phyloP scores from a whole-genome alignment of 2,888 invertebrate genomes.

The Volucella bombylans region DNA sequence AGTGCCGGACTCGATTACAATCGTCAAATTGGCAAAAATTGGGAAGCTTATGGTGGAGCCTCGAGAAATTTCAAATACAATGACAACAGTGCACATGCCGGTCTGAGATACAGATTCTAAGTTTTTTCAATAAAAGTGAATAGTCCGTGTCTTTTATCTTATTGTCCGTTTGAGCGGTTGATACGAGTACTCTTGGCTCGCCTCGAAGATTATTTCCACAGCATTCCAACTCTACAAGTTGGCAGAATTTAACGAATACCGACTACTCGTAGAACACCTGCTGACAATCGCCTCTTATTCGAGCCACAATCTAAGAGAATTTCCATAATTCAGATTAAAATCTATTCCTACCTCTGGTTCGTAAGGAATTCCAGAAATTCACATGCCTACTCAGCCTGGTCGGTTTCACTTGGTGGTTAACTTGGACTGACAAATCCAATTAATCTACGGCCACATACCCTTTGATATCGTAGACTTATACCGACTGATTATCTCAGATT shows the following conservation, averaged over 20 bases:
- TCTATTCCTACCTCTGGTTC: slow-evolving; percentile 37
- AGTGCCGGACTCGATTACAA: slow-evolving; percentile 36
- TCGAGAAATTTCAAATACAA: slow-evolving; percentile 50
- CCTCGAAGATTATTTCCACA: no score
- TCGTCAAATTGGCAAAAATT: slow-evolving; percentile 20
- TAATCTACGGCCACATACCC: slow-evolving; percentile 34
- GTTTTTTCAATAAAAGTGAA: no score
- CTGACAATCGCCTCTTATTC: slow-evolving; percentile 33
- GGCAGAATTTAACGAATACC: no score
- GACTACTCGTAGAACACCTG: neutral
- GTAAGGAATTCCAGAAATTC: slow-evolving; percentile 52
- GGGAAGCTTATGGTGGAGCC: slow-evolving; percentile 41
- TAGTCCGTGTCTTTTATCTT: no score
- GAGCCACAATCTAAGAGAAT: slow-evolving; percentile 41
- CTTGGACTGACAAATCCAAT: slow-evolving; percentile 46
- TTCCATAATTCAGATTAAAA: slow-evolving; percentile 62
- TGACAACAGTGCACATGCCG: slow-evolving; percentile 53
- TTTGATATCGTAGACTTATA: slow-evolving; percentile 26
- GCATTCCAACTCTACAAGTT: no score
- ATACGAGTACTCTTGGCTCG: no score
- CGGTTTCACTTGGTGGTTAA: neutral
- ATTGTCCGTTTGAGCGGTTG: no score
- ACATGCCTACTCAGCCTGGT: slow-evolving; percentile 17
- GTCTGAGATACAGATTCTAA: slow-evolving; percentile 45
- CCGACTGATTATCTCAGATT: slow-evolving; percentile 39